A percentile compares a stretch with the other conserved stretches of the same genome.
phyloP scores from a whole-genome alignment of 1,140 invertebrate genomes.

The Neuroterus valhalla region DNA sequence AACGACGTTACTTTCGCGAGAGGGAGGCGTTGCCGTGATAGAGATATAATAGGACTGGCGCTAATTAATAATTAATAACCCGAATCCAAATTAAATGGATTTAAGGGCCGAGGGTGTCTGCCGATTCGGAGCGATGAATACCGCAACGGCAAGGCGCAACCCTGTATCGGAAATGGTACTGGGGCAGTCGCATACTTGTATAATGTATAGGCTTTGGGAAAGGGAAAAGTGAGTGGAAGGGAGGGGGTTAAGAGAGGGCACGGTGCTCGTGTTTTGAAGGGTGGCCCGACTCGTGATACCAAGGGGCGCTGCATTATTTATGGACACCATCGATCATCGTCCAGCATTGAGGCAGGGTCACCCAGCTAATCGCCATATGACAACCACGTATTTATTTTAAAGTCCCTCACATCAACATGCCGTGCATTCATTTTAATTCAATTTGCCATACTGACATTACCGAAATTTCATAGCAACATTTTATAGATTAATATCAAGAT shows the following conservation, averaged over 20 bases:
- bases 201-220: conserved; percentile 36
- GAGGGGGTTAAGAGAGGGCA: conserved; percentile 45
- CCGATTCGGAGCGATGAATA: conserved; percentile 59
- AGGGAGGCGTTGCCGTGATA: conserved; percentile 63
- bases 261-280: conserved; percentile 61
- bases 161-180: conserved; percentile 63
- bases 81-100: conserved; percentile 72
- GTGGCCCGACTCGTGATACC: conserved; percentile 59
- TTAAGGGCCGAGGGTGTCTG: conserved; percentile 64
- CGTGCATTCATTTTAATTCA: conserved; percentile 64
- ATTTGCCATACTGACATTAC: conserved; percentile 37
- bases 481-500: no score
- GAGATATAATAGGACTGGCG: conserved; percentile 70
- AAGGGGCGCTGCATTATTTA: conserved; percentile 73
- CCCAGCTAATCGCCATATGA: conserved; percentile 73
- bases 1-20: conserved; percentile 57
- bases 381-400: conserved; percentile 73
- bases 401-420: conserved; percentile 56
- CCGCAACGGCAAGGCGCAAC: conserved; percentile 42
- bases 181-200: conserved; percentile 42
- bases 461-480: no score
- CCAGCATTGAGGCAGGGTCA: conserved; percentile 58
- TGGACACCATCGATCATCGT: conserved; percentile 73
- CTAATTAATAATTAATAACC: conserved; percentile 75
- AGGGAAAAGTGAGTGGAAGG: conserved; percentile 39